Conservation (phyloP, 2,888 invertebrate genomes). For the Cinara cedri region DNA sequence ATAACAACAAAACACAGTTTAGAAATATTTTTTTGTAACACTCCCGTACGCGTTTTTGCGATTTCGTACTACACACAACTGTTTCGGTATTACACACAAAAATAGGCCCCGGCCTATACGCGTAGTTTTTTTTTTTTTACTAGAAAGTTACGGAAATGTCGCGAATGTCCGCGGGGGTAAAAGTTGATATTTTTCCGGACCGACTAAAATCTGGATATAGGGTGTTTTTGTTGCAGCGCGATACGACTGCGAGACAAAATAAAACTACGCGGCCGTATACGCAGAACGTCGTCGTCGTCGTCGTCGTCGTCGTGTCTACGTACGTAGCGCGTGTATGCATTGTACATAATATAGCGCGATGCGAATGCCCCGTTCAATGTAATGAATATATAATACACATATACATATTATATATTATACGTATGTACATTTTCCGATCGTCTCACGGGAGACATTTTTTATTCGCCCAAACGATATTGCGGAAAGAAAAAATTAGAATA, state of each 20-base stretch:
- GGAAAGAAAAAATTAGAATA: constrained; percentile 43
- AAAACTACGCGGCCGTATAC: constrained; percentile 1
- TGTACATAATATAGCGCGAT: background rate
- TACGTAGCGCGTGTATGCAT: background rate
- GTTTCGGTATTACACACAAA: too few relatives aligned
- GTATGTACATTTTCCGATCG: constrained; percentile 19
- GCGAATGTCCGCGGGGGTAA: too few relatives aligned
- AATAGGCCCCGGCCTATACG: too few relatives aligned
- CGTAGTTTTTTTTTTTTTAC: too few relatives aligned
- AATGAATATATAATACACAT: background rate
- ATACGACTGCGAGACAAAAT: background rate
- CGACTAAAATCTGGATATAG: too few relatives aligned
- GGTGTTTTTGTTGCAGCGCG: background rate
- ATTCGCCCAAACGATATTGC: constrained; percentile 26
- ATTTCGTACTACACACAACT: too few relatives aligned
- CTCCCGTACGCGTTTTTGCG: too few relatives aligned
- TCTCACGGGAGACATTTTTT: constrained; percentile 32
- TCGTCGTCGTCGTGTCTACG: background rate
- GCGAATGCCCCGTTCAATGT: too few relatives aligned
- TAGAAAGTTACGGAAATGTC: too few relatives aligned
- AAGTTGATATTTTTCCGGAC: too few relatives aligned
- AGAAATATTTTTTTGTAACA: too few relatives aligned
- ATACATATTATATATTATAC: background rate
- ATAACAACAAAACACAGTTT: too few relatives aligned
- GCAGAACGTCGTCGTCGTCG: background rate